Evolutionary conservation across 2,888 invertebrate species (phyloP), one percentile per base, ranked within the genome.

Genomic region (Nemapogon koenigi): DNA sequence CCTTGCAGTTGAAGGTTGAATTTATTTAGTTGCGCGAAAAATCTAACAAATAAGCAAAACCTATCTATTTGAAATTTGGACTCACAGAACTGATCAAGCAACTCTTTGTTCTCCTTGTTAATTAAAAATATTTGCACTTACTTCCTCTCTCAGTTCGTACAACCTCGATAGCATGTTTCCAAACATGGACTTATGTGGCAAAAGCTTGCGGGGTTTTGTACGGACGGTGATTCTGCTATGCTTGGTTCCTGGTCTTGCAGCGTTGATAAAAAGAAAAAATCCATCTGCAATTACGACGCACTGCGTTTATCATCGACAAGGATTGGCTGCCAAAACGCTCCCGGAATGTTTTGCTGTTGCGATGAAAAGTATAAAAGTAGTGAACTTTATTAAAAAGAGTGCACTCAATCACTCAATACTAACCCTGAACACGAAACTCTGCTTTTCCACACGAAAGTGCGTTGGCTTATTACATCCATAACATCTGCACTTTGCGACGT

Each of bases 181-280:
- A 2, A 37, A 29, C 15, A 18, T 37, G 11, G 3, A n/a, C 17
- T 38, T 18, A 8, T 22, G n/a, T 17, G 8, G 28, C 4, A 16
- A 22, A 10, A 39, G 16, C 11, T 35, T 37, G 26, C 16, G 14
- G 48, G n/a, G n/a, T n/a, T n/a, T n/a, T n/a, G n/a, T n/a, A n/a
- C n/a, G n/a, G n/a, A n/a, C n/a, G n/a, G n/a, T 50, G 44, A 26
- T 43, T 7, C 43, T 46, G 26, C 47, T 45, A 4, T 41, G 42
- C 17, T n/a, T n/a, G n/a, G n/a, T n/a, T n/a, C 44, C 40, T 28
- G 45, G 46, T 30, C 35, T 49, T 30, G 42, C 39, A 33, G 31
- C 43, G 16, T 41, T 45, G 22, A 30, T 39, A 35, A 49, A 49
- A 46, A 13, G 22, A 8, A 48, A 45, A 38, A 47, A 48, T 43